Conservation (phyloP, 2,113 vertebrate genomes). For the Thunnus thynnus region DNA sequence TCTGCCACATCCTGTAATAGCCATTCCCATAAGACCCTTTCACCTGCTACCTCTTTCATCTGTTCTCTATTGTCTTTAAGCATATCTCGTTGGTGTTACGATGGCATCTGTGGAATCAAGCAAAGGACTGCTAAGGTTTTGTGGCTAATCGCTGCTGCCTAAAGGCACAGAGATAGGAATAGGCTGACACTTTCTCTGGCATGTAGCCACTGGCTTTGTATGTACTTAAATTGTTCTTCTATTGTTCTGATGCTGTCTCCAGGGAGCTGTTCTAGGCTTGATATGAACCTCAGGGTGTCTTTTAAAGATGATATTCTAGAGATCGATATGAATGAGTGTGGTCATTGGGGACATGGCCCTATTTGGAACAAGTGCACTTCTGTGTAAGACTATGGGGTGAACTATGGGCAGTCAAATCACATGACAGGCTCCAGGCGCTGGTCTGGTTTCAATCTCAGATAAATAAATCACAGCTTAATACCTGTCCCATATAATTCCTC, state of each 20-base stretch:
- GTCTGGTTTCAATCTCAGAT: conserved; percentile 77
- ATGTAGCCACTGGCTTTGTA: conserved; percentile 50
- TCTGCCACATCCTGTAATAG: conserved; percentile 63
- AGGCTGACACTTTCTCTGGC: conserved; percentile 51
- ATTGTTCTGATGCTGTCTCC: conserved; percentile 47
- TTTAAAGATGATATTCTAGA: conserved; percentile 74
- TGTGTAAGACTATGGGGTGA: conserved; percentile 50
- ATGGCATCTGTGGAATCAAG: conserved; percentile 45
- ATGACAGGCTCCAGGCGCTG: conserved; percentile 62
- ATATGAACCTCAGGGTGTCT: conserved; percentile 56
- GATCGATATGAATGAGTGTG: conserved; percentile 71
- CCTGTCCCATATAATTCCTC: conserved; percentile 71
- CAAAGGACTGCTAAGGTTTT: conserved; percentile 46
- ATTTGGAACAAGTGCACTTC: conserved; percentile 55
- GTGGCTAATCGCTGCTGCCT: conserved; percentile 55
- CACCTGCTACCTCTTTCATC: conserved; percentile 62
- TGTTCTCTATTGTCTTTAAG: conserved; percentile 62
- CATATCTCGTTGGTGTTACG: conserved; percentile 39
- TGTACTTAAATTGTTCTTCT: conserved; percentile 52
- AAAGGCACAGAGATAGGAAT: conserved; percentile 55
- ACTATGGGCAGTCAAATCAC: conserved; percentile 60
- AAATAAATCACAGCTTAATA: conserved; percentile 79
- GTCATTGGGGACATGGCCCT: conserved; percentile 55
- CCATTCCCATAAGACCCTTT: conserved; percentile 63
- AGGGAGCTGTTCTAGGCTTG: conserved; percentile 34